phyloP scores from a whole-genome alignment of 2,113 vertebrate genomes.

The Triplophysa siluroides region DNA sequence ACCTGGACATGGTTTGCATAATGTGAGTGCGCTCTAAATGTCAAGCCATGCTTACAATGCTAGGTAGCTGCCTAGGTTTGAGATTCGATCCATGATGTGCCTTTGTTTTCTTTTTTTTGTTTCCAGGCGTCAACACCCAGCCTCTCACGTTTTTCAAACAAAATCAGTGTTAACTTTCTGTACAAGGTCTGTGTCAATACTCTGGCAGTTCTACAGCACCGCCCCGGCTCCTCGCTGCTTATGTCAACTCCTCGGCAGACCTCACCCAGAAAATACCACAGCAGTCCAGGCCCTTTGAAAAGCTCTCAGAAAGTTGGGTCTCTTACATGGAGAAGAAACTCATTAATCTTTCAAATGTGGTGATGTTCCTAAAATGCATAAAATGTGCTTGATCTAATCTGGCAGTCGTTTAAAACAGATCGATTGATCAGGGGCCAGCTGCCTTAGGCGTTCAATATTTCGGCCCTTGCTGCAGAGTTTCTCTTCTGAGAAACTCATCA shows the following conservation, averaged over 20 bases:
- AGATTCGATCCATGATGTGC: neutral
- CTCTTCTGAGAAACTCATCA: constrained; percentile 16
- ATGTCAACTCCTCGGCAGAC: constrained; percentile 43
- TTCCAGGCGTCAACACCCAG: constrained; percentile 10
- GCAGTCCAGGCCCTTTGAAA: constrained; percentile 11
- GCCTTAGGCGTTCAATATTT: constrained; percentile 30
- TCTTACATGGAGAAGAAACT: constrained; percentile 22
- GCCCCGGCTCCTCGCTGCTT: constrained; percentile 32
- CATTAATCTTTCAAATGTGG: constrained; percentile 26
- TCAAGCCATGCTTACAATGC: no score
- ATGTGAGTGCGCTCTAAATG: no score
- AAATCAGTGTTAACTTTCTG: constrained; percentile 17
- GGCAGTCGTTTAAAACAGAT: constrained; percentile 17
- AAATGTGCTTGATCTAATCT: constrained; percentile 53
- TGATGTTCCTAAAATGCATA: constrained; percentile 35
- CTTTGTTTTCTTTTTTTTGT: neutral
- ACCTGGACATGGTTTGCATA: no score
- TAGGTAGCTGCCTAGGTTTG: neutral
- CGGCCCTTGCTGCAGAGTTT: constrained; percentile 7
- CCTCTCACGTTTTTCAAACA: constrained; percentile 24
- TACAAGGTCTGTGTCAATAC: constrained; percentile 37
- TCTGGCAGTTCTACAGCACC: constrained; percentile 29
- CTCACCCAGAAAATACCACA: constrained; percentile 46
- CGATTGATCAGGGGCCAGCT: constrained; percentile 45
- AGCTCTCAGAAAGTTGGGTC: constrained; percentile 8